These are phyloP conservation scores for Acrossocheilus fasciatus DNA, from an alignment of 2,797 vertebrate genomes.

Conservation along the genomic window DNA sequence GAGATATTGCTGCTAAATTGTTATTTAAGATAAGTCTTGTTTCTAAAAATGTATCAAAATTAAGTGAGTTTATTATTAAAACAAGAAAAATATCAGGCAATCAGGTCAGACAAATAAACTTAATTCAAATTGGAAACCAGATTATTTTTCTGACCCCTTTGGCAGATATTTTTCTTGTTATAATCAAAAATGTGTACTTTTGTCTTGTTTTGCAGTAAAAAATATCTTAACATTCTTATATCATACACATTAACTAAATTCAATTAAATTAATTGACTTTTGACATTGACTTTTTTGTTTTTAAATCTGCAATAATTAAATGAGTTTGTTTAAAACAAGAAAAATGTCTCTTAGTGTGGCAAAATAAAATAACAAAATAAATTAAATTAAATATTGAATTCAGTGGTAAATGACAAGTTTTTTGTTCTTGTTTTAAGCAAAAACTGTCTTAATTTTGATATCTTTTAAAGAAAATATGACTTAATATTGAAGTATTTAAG, in stretches of 20 bases:
- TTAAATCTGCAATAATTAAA: neutral
- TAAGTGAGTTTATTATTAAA: neutral
- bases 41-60: neutral
- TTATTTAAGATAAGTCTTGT: neutral
- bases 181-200: neutral
- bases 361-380: neutral
- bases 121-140: neutral
- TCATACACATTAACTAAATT: neutral
- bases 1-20: neutral
- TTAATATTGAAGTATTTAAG: neutral
- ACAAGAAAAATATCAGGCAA: neutral
- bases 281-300: too few species aligned
- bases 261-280: too few species aligned
- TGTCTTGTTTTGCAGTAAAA: neutral
- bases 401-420: neutral
- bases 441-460: neutral
- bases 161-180: too few species aligned
- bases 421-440: neutral
- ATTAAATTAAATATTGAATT: neutral
- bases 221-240: neutral
- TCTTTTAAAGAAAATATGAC: neutral
- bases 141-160: too few species aligned
- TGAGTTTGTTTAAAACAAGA: neutral
- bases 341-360: neutral
- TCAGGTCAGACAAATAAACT: neutral